phyloP scores from a whole-genome alignment of 1,140 invertebrate species.

The Drosophila obscura region DNA sequence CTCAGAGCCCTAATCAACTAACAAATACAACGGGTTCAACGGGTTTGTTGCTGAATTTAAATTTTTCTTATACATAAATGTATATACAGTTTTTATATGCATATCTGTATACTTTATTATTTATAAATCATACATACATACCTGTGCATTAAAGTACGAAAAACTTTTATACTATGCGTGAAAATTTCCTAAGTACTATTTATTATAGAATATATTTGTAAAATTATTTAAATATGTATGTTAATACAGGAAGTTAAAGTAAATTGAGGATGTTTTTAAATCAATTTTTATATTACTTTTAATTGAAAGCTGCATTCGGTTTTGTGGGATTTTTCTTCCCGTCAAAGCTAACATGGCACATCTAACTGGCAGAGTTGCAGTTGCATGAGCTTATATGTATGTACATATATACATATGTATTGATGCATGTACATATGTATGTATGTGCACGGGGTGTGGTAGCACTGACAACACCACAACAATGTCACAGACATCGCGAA shows the following conservation, averaged over 20 bases:
- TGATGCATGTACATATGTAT: too few species aligned
- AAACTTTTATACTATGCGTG: too few species aligned
- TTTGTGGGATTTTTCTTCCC: constrained; percentile 19
- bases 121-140: too few species aligned
- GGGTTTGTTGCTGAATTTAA: constrained; percentile 64
- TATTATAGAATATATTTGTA: too few species aligned
- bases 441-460: constrained; percentile 14
- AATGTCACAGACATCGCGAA: constrained; percentile 23
- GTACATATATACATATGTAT: neutral
- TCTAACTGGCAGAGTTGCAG: constrained; percentile 51
- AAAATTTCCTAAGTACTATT: too few species aligned
- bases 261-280: constrained; percentile 42
- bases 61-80: constrained; percentile 36
- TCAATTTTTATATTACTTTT: constrained; percentile 57
- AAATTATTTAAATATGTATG: too few species aligned
- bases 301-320: constrained; percentile 48
- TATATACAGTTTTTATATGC: neutral
- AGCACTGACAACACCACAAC: constrained; percentile 22
- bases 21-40: constrained; percentile 60
- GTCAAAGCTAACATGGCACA: constrained; percentile 42
- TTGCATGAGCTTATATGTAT: constrained; percentile 27
- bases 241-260: constrained; percentile 54
- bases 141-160: too few species aligned
- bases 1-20: constrained; percentile 52
- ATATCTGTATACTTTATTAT: too few species aligned